Base-by-base conservation (phyloP, 2,113 vertebrate genomes). In the Heterotis niloticus region DNA sequence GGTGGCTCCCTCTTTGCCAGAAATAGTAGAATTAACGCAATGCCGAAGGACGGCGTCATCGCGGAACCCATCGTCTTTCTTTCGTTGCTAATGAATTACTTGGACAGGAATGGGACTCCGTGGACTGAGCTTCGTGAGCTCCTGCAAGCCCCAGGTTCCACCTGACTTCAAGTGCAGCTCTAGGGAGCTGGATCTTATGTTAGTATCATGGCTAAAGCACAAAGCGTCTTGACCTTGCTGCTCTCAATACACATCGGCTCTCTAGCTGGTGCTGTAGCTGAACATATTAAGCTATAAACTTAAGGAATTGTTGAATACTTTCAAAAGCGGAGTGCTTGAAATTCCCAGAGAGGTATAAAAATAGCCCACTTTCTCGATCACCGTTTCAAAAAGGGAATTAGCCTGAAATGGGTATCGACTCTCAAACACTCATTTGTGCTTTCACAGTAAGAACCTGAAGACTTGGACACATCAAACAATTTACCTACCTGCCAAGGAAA, bases 81-180 rank as follows among this genome's bases (percentile, higher is more conserved):
- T 71, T 64, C 67, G 24, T 51, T 71, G 34, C 26, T 78, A 62
- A 70, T 71, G 70, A 77, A 77, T 67, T 77, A 67, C 24, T n/a
- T 20, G 23, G 28, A 59, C 3, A 9, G 66, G 20, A 51, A 23
- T 51, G 7, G 10, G 28, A 56, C 24, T 67, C 52, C 54, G 5
- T 51, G 56, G 62, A 56, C 44, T 54, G 28, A 34, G 11, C 66
- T 34, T 56, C 52, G 51, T 2, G 17, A 9, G 70, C 20, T 13
- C 13, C n/a, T 72, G n/a, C 13, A 9, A 10, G 54, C 9, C 44
- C 52, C 54, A 20, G n/a, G 18, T 20, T 24, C 29, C 44, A n/a
- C 51, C 44, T 26, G 20, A 56, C 44, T 54, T 23, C 56, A n/a
- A 57, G 71, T 24, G 57, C 24, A 74, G 71, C 62, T 34, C 20